Evolutionary conservation across 2,797 vertebrate genomes (phyloP).

Genomic region (Acanthornis magna): DNA sequence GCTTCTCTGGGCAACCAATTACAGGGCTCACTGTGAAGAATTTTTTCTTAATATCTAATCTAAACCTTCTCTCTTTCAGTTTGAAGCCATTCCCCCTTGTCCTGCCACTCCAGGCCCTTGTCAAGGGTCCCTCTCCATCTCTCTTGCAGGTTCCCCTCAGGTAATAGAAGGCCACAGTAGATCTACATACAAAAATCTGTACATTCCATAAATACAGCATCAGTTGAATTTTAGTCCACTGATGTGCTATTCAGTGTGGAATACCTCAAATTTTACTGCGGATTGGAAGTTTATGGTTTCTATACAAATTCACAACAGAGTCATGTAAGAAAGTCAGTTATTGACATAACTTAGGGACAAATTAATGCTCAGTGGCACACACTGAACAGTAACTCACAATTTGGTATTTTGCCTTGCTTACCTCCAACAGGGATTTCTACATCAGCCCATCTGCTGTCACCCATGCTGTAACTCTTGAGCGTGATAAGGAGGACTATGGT

Average conservation of each 20-base stretch:
- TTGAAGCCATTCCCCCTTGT: neutral
- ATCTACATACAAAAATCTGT: neutral
- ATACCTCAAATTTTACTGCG: neutral
- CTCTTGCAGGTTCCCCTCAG: neutral
- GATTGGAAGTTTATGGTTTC: neutral
- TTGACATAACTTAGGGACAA: neutral
- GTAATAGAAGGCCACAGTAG: neutral
- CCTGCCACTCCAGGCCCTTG: neutral
- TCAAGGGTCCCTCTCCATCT: neutral
- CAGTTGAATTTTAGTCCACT: constrained; percentile 8
- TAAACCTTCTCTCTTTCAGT: neutral
- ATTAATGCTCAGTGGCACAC: neutral
- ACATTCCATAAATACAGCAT: neutral
- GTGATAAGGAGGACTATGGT: neutral
- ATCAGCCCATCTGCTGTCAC: neutral
- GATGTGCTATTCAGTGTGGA: neutral
- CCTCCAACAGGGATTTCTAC: neutral
- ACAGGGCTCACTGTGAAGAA: neutral
- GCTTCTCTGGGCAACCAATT: neutral
- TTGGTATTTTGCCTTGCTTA: neutral
- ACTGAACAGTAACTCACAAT: neutral
- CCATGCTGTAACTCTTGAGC: neutral
- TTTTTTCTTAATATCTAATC: neutral
- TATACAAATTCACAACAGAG: neutral
- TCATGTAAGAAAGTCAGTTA: neutral